Conservation (phyloP, 2,797 vertebrate species). For the Mergus octosetaceus region DNA sequence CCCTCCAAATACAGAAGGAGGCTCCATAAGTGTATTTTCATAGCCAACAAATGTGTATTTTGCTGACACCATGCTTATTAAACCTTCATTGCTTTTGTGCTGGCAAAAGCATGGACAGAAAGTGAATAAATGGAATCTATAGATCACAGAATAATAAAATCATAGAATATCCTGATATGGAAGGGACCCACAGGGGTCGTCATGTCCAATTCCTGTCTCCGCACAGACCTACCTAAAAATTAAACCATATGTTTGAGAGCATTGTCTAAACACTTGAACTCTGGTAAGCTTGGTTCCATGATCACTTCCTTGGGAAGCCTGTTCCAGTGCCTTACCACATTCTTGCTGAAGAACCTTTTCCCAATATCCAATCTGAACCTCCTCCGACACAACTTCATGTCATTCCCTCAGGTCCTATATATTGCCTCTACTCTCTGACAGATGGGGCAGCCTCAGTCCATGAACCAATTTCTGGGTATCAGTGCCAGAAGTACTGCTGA, state of each 20-base stretch:
- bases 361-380: background rate
- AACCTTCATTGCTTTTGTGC: background rate
- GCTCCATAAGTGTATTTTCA: background rate
- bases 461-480: background rate
- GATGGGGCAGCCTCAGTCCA: background rate
- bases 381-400: background rate
- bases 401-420: background rate
- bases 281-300: background rate
- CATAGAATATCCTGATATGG: background rate
- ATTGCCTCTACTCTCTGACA: background rate
- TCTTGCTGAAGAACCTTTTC: background rate
- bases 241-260: too few relatives aligned
- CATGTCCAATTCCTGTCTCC: background rate
- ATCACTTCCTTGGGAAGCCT: background rate
- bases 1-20: background rate
- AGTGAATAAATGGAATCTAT: background rate
- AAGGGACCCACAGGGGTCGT: background rate
- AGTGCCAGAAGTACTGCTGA: background rate
- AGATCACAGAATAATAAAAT: background rate
- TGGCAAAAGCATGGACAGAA: background rate
- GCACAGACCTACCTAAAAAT: background rate
- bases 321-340: background rate
- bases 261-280: background rate
- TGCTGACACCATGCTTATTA: background rate
- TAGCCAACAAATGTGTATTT: background rate